Base-by-base conservation (phyloP, 2,113 vertebrate species). In the Thunnus maccoyii region DNA sequence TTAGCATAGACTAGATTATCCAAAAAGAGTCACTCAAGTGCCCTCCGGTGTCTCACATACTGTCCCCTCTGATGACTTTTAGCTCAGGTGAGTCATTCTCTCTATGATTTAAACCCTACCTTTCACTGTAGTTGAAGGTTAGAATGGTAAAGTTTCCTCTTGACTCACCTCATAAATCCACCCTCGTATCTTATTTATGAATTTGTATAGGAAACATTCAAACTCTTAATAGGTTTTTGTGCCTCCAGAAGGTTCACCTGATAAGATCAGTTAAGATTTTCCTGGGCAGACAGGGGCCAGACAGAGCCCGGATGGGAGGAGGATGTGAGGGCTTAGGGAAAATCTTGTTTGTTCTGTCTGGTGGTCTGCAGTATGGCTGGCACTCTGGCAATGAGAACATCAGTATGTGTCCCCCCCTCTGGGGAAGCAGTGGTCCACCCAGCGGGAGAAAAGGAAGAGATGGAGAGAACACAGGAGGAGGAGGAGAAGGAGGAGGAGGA, bases 181-280 rank as follows among this genome's bases (percentile, higher is more conserved):
- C 46, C 47, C 47, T 32, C 52, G 0, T 63, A 88, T 88, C 77
- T 63, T 67, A 84, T 84, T 84, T 87, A 61, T 80, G 71, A 77
- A 83, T 92, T 85, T 86, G 75, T 46, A 78, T 63, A 50, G 84
- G 68, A 83, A 86, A 74, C 72, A 80, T 88, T 89, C 67, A 64
- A 72, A 86, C 73, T 62, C 71, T 36, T 83, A 80, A 89, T 80
- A 58, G 71, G 65, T 67, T 78, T 79, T 50, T 84, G 66, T n/a
- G 63, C 80, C 82, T 76, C 55, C 85, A 56, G 84, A 85, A 86
- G 82, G 63, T 76, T 85, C 51, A 3, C 22, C 56, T 84, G 86
- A 93, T 91, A 86, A 81, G 41, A 88, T 92, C 86, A 84, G 81
- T 25, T 14, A 10, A 76, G 71, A 82, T 66, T 85, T 79, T 75